Conservation (phyloP, 2,888 invertebrate genomes). For the Rhagonycha lutea region DNA sequence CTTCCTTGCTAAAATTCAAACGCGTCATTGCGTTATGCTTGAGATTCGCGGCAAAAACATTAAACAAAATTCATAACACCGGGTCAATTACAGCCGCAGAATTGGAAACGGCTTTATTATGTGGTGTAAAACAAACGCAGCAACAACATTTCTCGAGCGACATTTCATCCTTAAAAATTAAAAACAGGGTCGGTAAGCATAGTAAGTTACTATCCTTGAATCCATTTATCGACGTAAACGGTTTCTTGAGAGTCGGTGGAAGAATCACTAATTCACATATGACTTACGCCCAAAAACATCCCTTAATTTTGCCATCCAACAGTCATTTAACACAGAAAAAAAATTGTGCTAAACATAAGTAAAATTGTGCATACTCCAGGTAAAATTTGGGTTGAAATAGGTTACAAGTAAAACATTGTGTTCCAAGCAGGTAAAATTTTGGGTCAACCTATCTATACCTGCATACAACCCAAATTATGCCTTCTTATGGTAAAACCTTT, state of each 20-base stretch:
- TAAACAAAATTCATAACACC: background rate
- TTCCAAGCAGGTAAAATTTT: too few relatives aligned
- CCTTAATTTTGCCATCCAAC: constrained; percentile 21
- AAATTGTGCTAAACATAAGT: too few relatives aligned
- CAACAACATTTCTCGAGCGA: background rate
- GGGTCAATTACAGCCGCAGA: background rate
- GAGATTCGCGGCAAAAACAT: constrained; percentile 12
- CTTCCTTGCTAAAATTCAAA: constrained; percentile 13
- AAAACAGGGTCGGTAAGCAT: background rate
- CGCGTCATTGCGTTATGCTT: constrained; percentile 19
- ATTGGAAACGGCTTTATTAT: background rate
- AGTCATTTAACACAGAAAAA: too few relatives aligned
- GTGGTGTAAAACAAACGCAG: background rate
- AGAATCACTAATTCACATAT: constrained; percentile 13
- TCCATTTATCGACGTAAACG: constrained; percentile 29
- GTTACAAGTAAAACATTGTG: too few relatives aligned
- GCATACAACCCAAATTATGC: too few relatives aligned
- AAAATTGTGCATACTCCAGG: too few relatives aligned
- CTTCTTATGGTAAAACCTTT: too few relatives aligned
- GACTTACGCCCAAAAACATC: constrained; percentile 18
- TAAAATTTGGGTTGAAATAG: too few relatives aligned
- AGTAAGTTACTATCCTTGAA: constrained; percentile 17
- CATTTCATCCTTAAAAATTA: background rate
- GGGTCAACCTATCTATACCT: too few relatives aligned
- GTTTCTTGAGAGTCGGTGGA: constrained; percentile 25